Conservation (phyloP, 2,888 invertebrate species). For the Dione juno region DNA sequence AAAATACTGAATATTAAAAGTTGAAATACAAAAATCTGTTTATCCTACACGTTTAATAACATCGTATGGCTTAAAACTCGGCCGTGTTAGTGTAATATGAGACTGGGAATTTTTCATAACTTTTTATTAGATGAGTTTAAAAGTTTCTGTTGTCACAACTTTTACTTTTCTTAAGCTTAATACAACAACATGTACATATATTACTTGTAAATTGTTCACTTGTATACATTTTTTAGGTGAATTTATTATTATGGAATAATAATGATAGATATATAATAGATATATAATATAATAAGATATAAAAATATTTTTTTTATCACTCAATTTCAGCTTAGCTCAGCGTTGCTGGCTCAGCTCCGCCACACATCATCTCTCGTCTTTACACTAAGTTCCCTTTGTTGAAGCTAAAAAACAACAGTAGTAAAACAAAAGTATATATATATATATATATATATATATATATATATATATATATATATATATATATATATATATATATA, state of each 20-base stretch:
- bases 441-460: too few relatives aligned
- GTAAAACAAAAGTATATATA: too few relatives aligned
- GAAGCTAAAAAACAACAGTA: too few relatives aligned
- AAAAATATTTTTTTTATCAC: too few relatives aligned
- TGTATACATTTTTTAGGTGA: not conserved
- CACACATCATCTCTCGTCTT: too few relatives aligned
- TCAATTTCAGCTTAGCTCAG: too few relatives aligned
- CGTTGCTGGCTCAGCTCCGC: too few relatives aligned
- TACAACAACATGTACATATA: not conserved
- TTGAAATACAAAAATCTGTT: conserved; percentile 15
- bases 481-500: too few relatives aligned
- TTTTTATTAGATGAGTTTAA: conserved; percentile 34
- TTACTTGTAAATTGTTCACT: conserved; percentile 9
- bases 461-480: too few relatives aligned
- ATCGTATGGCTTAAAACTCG: conserved; percentile 4
- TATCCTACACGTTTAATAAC: conserved; percentile 17
- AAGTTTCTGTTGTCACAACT: conserved; percentile 24
- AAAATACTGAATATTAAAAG: conserved; percentile 1
- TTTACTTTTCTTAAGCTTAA: not conserved
- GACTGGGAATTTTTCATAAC: conserved; percentile 24
- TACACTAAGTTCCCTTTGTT: not conserved
- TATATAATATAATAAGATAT: too few relatives aligned
- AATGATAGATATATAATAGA: too few relatives aligned
- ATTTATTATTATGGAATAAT: too few relatives aligned
- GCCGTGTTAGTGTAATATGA: conserved; percentile 28